These are phyloP conservation scores for Dasyornis broadbenti DNA, from an alignment of 2,113 vertebrate genomes.

Conservation along the genomic window DNA sequence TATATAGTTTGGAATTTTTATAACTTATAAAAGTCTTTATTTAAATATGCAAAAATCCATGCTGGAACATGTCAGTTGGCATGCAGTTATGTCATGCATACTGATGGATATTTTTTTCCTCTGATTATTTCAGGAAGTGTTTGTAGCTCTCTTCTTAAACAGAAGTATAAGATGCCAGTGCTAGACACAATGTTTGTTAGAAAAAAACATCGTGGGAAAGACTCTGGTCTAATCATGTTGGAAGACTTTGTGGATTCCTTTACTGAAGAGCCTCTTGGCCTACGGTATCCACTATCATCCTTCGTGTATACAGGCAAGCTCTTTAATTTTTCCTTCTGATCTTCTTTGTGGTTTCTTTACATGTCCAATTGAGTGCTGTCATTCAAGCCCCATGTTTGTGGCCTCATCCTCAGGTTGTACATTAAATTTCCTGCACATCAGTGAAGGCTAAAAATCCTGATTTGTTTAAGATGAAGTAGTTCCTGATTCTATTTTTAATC, in stretches of 20 bases:
- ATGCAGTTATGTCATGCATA: not conserved
- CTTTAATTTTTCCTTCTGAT: not conserved
- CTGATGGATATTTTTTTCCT: not conserved
- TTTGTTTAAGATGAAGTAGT: not conserved
- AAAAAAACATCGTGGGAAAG: slow-evolving; percentile 73
- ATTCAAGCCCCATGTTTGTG: not conserved
- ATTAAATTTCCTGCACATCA: not conserved
- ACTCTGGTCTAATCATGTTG: slow-evolving; percentile 79
- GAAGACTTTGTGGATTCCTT: slow-evolving; percentile 86
- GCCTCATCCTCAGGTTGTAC: not conserved
- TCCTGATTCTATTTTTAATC: not conserved
- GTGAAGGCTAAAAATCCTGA: not conserved
- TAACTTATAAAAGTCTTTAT: not conserved
- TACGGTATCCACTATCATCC: slow-evolving; percentile 78
- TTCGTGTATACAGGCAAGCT: slow-evolving; percentile 78
- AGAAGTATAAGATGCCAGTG: slow-evolving; percentile 79
- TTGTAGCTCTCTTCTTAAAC: slow-evolving; percentile 23
- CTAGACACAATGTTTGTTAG: slow-evolving; percentile 88
- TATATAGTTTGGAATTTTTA: not conserved
- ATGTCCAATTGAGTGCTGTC: not conserved
- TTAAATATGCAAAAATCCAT: not conserved
- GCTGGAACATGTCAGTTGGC: not conserved
- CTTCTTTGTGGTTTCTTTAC: not conserved
- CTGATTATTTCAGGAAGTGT: slow-evolving; percentile 71
- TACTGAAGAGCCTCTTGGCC: slow-evolving; percentile 73